Percentiles rank a stretch among this genome's conserved stretches.
phyloP scores from a whole-genome alignment of 2,797 vertebrate species.

The Clarias fuscus region DNA sequence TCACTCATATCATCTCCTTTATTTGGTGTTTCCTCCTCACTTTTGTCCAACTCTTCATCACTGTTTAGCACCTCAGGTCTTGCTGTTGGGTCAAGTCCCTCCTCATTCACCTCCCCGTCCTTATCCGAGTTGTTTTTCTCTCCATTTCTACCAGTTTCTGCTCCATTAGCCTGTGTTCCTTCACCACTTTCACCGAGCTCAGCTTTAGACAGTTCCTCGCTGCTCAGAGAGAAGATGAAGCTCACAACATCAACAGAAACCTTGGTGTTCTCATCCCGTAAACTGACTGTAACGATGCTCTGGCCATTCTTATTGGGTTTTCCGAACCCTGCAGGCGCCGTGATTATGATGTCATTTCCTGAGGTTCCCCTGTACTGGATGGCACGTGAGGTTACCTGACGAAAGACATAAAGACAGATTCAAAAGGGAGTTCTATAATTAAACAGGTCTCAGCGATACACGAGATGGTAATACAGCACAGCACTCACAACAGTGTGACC shows the following conservation, averaged over 20 bases:
- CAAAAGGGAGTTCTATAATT: not conserved
- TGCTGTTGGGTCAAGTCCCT: not conserved
- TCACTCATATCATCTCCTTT: not conserved
- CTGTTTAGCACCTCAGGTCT: not conserved
- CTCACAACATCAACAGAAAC: constrained; percentile 29
- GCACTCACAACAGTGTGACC: too few species aligned
- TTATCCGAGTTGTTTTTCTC: not conserved
- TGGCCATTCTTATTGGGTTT: not conserved
- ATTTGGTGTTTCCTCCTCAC: not conserved
- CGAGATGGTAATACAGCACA: not conserved
- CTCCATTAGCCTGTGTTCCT: not conserved
- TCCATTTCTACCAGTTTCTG: not conserved
- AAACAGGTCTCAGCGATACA: not conserved
- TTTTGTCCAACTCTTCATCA: not conserved
- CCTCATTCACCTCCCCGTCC: not conserved
- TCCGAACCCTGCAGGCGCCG: not conserved
- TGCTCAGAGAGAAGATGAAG: constrained; percentile 18
- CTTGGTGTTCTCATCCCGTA: constrained; percentile 31
- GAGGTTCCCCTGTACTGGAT: not conserved
- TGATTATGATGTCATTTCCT: constrained; percentile 22
- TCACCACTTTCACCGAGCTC: not conserved
- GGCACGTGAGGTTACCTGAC: not conserved
- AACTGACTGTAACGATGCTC: constrained; percentile 23
- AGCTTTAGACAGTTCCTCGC: not conserved
- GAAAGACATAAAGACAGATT: not conserved